These are phyloP conservation scores for Nomada fabriciana DNA, from an alignment of 2,888 invertebrate genomes.

Conservation along the genomic window DNA sequence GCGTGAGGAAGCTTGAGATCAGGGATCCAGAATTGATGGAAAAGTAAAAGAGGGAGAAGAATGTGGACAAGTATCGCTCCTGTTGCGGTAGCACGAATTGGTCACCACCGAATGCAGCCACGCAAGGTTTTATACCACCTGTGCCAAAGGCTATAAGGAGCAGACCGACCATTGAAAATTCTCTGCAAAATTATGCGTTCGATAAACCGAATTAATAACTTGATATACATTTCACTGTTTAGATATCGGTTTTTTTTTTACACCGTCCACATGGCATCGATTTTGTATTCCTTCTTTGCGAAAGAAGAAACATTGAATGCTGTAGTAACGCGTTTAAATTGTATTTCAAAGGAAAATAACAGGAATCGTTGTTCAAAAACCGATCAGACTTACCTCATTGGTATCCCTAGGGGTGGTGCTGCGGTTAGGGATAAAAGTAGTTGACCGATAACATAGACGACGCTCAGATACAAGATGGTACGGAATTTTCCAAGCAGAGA, in stretches of 20 bases:
- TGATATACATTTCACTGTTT: neutral
- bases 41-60: conserved; percentile 98
- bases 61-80: conserved; percentile 90
- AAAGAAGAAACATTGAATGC: no score
- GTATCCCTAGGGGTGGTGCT: conserved; percentile 87
- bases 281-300: no score
- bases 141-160: conserved; percentile 94
- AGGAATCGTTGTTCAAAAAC: neutral
- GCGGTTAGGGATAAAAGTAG: conserved; percentile 90
- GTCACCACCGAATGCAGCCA: conserved; percentile 97
- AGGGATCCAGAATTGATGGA: conserved; percentile 96
- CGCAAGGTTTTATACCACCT: conserved; percentile 98
- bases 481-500: conserved; percentile 95
- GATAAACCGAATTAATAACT: neutral
- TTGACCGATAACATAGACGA: conserved; percentile 94
- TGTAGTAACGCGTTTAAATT: neutral
- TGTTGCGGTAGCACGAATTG: conserved; percentile 94
- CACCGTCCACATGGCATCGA: no score
- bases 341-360: no score
- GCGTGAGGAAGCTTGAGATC: conserved; percentile 94
- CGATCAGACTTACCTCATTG: conserved; percentile 84
- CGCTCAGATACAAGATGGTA: conserved; percentile 95
- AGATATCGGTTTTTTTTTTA: neutral
- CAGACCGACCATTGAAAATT: conserved; percentile 89
- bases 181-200: conserved; percentile 82